Base-by-base conservation (phyloP, 2,888 invertebrate genomes). In the Troides aeacus region DNA sequence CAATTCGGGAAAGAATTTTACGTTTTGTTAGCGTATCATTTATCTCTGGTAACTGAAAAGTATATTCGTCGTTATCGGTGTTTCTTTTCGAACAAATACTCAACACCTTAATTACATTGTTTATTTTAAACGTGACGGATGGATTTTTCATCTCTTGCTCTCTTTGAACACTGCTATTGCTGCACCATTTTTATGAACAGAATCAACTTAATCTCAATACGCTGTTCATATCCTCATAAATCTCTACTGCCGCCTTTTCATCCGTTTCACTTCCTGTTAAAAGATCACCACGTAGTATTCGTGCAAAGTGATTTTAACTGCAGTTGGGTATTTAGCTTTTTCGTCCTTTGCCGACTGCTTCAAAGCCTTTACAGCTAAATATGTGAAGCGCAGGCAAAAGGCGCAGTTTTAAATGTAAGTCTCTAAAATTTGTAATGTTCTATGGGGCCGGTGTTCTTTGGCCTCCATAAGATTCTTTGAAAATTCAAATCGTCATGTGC, bases 121-220 rank as follows among this genome's bases (percentile, higher is more conserved):
- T 66, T 0, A 61, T 15, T 68, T 76, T 74, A 30, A 1, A 77
- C 7, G 8, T 39, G 10, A 69, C 36, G 30, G 67, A 23, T 8
- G 72, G 17, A 8, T 73, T 59, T 21, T 21, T 30, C 0, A 5
- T 3, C 50, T 23, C 18, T 72, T 53, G 0, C 71, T 50, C 2
- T 59, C 62, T 63, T 24, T 77, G 67, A 0, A 46, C 50, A 2
- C 72, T 15, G 58, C 58, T 69, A 60, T 77, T 79, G 24, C 75
- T 78, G n/a, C 72, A 69, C 79, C 78, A 79, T 65, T 81, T 78
- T 69, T 79, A 77, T 3, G 78, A 39, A 58, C 70, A n/a, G 64
- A 78, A 79, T 6, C 78, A 74, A 15, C 78, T 76, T 10, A 62
- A 10, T 8, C 59, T 74, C 74, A 78, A 72, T 10, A 78, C 21